A percentile compares a stretch with the other conserved stretches of the same genome.
Conservation (phyloP, 2,797 vertebrate species). For the Australoheros facetus region DNA sequence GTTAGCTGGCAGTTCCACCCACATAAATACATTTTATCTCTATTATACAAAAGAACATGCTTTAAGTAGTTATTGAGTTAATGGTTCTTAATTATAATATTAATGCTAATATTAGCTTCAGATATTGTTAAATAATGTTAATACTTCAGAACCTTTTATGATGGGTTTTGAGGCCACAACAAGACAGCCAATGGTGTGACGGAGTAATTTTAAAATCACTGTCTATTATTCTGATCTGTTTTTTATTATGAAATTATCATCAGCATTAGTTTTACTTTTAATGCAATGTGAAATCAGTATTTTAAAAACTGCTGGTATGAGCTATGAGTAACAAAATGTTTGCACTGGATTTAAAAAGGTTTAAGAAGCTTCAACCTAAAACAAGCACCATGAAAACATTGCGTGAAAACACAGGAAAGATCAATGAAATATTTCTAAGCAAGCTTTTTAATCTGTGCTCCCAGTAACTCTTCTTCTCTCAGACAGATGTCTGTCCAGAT, state of each 20-base stretch:
- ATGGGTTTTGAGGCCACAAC: not conserved
- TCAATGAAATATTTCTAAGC: conserved; percentile 8
- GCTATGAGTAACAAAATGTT: not conserved
- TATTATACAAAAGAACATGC: not conserved
- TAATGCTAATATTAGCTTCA: not conserved
- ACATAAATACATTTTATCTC: not conserved
- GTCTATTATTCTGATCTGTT: not conserved
- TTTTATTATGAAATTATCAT: not conserved
- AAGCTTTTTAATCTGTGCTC: conserved; percentile 16
- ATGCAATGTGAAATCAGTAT: not conserved
- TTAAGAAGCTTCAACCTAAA: conserved; percentile 3
- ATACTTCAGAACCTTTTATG: not conserved
- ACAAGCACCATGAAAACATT: conserved; percentile 15
- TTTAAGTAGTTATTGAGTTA: not conserved
- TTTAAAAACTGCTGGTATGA: not conserved
- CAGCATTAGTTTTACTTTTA: not conserved
- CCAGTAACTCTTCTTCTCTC: conserved; percentile 24
- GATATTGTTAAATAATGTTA: not conserved
- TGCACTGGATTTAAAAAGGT: not conserved
- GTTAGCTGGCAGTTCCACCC: not conserved
- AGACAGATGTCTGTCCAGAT: conserved; percentile 68
- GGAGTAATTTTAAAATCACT: not conserved
- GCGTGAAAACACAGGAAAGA: not conserved
- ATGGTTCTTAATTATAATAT: not conserved
- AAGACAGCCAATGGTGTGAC: not conserved